phyloP scores from a whole-genome alignment of 2,113 vertebrate species.

The Pan paniscus region DNA sequence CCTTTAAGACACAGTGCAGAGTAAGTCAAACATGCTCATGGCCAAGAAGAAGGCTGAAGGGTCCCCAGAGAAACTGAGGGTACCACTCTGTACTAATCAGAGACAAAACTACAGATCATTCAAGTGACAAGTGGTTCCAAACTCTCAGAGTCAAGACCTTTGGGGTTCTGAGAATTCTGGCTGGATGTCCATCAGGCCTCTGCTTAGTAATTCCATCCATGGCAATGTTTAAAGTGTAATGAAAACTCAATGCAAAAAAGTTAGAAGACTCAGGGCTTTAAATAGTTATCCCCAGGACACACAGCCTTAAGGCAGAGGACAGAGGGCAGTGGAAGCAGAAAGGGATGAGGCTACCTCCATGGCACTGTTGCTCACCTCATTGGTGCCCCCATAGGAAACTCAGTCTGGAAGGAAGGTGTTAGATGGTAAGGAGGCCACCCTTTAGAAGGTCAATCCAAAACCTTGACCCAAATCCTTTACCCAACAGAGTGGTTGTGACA shows the following conservation, averaged over 20 bases:
- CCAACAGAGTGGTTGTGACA: neutral
- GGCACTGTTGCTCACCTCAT: neutral
- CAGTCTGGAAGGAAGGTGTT: neutral
- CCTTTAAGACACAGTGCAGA: neutral
- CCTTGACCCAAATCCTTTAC: neutral
- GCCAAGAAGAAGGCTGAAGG: neutral
- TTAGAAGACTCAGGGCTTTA: neutral
- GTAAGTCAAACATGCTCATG: neutral
- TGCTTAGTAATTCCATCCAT: slow-evolving; percentile 49
- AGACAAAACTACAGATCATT: slow-evolving; percentile 56
- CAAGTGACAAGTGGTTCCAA: slow-evolving; percentile 46
- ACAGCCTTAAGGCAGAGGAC: neutral
- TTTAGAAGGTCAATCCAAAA: neutral
- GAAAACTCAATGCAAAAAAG: slow-evolving; percentile 59
- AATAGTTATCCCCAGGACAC: neutral
- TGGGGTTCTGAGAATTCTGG: slow-evolving; percentile 63
- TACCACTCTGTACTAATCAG: slow-evolving; percentile 39
- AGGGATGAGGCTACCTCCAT: neutral
- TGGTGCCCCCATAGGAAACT: neutral
- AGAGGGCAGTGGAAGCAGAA: neutral
- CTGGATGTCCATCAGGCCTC: neutral
- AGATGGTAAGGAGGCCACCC: neutral
- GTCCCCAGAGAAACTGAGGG: neutral
- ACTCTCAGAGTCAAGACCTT: slow-evolving; percentile 28
- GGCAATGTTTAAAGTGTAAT: slow-evolving; percentile 52